phyloP scores from a whole-genome alignment of 2,888 invertebrate species.

The Troilus luridus region DNA sequence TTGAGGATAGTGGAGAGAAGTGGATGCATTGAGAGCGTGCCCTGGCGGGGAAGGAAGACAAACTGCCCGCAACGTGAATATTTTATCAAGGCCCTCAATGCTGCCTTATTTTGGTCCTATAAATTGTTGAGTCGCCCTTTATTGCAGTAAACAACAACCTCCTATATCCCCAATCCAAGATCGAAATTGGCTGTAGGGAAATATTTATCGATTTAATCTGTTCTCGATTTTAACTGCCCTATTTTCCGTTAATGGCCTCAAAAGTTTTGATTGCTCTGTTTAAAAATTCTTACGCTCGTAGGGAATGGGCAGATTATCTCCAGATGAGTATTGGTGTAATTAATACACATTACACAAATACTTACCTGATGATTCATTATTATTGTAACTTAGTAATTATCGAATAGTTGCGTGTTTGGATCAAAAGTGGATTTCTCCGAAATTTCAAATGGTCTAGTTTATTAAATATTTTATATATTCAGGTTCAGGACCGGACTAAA shows the following conservation, averaged over 20 bases:
- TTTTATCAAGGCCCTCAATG: neutral
- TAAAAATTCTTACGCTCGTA: too few species aligned
- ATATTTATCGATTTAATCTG: slow-evolving; percentile 2
- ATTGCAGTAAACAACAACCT: slow-evolving; percentile 5
- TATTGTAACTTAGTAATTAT: too few species aligned
- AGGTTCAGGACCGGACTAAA: too few species aligned
- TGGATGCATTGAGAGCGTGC: neutral
- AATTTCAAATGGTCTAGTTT: too few species aligned
- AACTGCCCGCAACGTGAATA: slow-evolving; percentile 26
- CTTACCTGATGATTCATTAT: too few species aligned
- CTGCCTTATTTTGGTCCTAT: neutral
- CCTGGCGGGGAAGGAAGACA: neutral
- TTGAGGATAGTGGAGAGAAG: neutral
- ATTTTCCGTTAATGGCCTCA: neutral
- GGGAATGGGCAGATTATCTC: too few species aligned
- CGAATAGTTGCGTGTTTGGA: too few species aligned
- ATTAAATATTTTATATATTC: too few species aligned
- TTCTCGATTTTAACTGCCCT: neutral
- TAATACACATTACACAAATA: too few species aligned
- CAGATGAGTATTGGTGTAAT: too few species aligned
- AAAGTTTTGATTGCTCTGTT: neutral
- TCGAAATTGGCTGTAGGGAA: slow-evolving; percentile 8
- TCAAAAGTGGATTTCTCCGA: too few species aligned
- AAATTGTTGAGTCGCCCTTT: slow-evolving; percentile 14
- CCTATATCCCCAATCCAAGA: slow-evolving; percentile 10